Percentiles rank a stretch among this genome's conserved stretches.
Evolutionary conservation across 2,888 invertebrate genomes (phyloP).

Genomic region (Napeogenes inachia): DNA sequence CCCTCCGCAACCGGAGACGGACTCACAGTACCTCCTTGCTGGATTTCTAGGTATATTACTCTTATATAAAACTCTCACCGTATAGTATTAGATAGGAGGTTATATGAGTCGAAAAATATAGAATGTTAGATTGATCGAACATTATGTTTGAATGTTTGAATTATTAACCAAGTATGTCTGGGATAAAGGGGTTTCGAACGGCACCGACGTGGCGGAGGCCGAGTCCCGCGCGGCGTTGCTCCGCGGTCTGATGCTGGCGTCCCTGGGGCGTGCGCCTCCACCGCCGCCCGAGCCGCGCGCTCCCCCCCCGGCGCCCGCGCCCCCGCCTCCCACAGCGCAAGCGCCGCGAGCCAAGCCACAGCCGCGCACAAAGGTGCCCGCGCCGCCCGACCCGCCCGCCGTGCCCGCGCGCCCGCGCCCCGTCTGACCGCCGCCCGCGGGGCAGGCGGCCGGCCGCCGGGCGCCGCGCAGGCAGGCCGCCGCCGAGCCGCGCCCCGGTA

Average conservation of each 20-base stretch:
- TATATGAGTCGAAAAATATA: neutral
- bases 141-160: too few species aligned
- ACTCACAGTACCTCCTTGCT: constrained; percentile 61
- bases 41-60: constrained; percentile 51
- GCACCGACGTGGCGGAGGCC: constrained; percentile 48
- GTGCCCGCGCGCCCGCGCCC: constrained; percentile 33
- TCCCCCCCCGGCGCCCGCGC: constrained; percentile 37
- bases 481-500: constrained; percentile 16
- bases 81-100: neutral
- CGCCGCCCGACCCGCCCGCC: constrained; percentile 38
- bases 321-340: constrained; percentile 39
- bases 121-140: too few species aligned
- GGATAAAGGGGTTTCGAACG: constrained; percentile 44
- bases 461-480: constrained; percentile 44
- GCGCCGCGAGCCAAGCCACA: constrained; percentile 61
- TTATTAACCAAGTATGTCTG: too few species aligned
- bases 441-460: constrained; percentile 45
- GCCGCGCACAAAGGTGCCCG: constrained; percentile 59
- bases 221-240: constrained; percentile 64
- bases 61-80: neutral
- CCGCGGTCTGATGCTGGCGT: constrained; percentile 68
- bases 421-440: constrained; percentile 49
- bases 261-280: constrained; percentile 55
- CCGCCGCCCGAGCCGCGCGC: constrained; percentile 37
- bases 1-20: constrained; percentile 54